phyloP scores from a whole-genome alignment of 2,888 invertebrate genomes.

The Andrena dorsata region DNA sequence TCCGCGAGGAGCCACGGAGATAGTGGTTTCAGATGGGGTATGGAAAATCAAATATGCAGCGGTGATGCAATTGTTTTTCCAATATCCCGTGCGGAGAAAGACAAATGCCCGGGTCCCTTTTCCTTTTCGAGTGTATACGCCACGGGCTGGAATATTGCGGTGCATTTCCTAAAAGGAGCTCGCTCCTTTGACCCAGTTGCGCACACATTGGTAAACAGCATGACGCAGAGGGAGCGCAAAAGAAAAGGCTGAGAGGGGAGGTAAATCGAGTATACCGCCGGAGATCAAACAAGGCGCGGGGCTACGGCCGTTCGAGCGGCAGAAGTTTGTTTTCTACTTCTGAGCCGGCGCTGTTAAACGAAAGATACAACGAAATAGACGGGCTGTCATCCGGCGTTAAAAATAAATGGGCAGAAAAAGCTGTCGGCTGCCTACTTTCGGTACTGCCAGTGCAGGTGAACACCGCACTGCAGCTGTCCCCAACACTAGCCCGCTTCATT shows the following conservation, averaged over 20 bases:
- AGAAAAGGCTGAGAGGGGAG: slow-evolving; percentile 23
- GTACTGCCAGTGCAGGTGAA: slow-evolving; percentile 51
- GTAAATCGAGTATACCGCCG: slow-evolving; percentile 25
- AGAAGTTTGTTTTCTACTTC: slow-evolving; percentile 2
- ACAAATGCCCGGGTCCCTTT: slow-evolving; percentile 56
- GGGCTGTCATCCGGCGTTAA: slow-evolving; percentile 9
- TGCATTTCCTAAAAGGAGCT: slow-evolving; percentile 37
- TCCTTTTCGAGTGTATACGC: slow-evolving; percentile 46
- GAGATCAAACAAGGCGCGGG: slow-evolving; percentile 9
- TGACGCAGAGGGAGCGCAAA: slow-evolving; percentile 4
- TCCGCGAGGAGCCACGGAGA: slow-evolving; percentile 34
- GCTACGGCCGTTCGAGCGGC: neutral
- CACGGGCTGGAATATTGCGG: slow-evolving; percentile 46
- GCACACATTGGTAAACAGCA: slow-evolving; percentile 51
- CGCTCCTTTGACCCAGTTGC: slow-evolving; percentile 45
- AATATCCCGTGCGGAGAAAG: slow-evolving; percentile 49
- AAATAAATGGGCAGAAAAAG: slow-evolving; percentile 32
- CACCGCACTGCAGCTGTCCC: slow-evolving; percentile 73
- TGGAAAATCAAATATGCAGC: slow-evolving; percentile 67
- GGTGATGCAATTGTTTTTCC: slow-evolving; percentile 57
- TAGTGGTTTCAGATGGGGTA: slow-evolving; percentile 60
- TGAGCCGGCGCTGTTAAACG: neutral
- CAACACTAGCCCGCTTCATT: slow-evolving; percentile 70
- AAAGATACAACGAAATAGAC: neutral
- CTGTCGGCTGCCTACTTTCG: slow-evolving; percentile 4